Evolutionary conservation across 2,113 vertebrate species (phyloP), one percentile per base, ranked within the genome.

Genomic region (Cyanoderma ruficeps): DNA sequence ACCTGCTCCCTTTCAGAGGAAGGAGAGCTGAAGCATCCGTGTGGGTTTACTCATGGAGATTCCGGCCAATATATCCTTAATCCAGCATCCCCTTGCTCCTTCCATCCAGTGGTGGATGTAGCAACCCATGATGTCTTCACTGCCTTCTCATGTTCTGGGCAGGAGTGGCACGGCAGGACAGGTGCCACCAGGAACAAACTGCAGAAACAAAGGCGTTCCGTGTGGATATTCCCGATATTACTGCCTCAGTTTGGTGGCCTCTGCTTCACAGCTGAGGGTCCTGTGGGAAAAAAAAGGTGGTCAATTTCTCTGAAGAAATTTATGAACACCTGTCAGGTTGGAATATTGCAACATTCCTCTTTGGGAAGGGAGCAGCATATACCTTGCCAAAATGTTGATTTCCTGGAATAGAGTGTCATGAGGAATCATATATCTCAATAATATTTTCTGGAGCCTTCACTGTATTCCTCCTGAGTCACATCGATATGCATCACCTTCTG

Each of bases 191-290:
- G 52, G 59, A 46, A 42, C 18, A 63, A 56, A 21, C 7, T 42
- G 47, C 13, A 23, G 52, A 30, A 71, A 56, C 12, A n/a, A 56
- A 46, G 35, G 25, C 15, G 10, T 60, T 25, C 23, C 11, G 0
- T 0, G 1, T 0, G 8, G 50, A 31, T 59, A 63, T 53, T 85
- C 59, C 55, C 0, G 0, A 23, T 44, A 63, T 37, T 55, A 17
- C 57, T 6, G 1, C 15, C 12, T 39, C 17, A 1, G 6, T 15
- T 71, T 17, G 9, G 31, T 46, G 42, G n/a, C 37, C 39, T 47
- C 7, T 15, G 1, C 8, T 61, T 41, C 31, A 41, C n/a, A 49
- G 39, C 25, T 53, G 30, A 49, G 25, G 15, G 14, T 19, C 4
- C 20, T 13, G 21, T 18, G 46, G 37, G 25, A 37, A 74, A 63